Percentiles rank a stretch among this genome's conserved stretches.
These are phyloP conservation scores for Lepus timidus DNA, from an alignment of 2,113 vertebrate genomes.

Conservation along the genomic window DNA sequence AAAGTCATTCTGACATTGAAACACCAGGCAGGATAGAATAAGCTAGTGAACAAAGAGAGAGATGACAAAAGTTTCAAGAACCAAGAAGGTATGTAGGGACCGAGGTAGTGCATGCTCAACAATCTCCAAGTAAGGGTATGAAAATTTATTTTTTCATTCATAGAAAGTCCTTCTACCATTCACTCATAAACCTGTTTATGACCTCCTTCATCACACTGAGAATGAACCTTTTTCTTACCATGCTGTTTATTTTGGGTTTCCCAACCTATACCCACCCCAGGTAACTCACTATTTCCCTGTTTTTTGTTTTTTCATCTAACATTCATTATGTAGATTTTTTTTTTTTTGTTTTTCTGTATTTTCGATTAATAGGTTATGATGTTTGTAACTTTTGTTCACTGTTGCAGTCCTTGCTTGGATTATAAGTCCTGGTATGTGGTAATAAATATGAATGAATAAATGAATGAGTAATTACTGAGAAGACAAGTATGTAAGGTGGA, in stretches of 20 bases:
- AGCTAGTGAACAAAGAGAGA: neutral
- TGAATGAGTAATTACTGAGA: neutral
- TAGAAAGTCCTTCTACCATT: neutral
- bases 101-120: neutral
- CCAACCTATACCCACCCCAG: neutral
- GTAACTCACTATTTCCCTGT: neutral
- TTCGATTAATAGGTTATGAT: neutral
- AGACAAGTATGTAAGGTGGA: neutral
- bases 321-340: neutral
- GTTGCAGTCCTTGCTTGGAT: rapidly evolving
- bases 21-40: neutral
- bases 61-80: neutral
- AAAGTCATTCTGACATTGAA: neutral
- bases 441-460: too few relatives aligned
- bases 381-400: neutral
- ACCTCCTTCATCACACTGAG: neutral
- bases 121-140: neutral
- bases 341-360: neutral
- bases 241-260: neutral
- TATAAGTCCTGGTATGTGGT: neutral
- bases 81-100: rapidly evolving
- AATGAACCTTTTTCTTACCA: neutral
- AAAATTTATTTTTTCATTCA: neutral
- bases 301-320: neutral
- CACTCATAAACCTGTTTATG: too few relatives aligned